phyloP scores from a whole-genome alignment of 2,888 invertebrate species.

The Dorcus hopei region DNA sequence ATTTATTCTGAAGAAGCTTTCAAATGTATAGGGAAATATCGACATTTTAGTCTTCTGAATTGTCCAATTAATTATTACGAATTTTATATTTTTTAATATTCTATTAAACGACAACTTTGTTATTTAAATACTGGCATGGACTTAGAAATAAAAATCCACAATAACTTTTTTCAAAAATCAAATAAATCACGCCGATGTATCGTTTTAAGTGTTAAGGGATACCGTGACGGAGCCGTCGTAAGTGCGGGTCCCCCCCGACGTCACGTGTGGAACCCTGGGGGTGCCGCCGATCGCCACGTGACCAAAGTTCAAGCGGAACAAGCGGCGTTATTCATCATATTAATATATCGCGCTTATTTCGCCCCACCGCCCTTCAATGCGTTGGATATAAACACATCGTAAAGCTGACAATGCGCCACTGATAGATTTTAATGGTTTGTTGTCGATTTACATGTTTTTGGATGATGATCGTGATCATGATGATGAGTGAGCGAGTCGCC shows the following conservation, averaged over 20 bases:
- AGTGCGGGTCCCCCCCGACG: not conserved
- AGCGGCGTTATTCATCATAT: constrained; percentile 18
- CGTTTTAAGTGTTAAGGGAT: too few relatives aligned
- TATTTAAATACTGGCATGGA: too few relatives aligned
- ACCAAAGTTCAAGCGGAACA: constrained; percentile 19
- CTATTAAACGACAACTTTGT: too few relatives aligned
- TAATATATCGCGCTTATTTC: constrained; percentile 35
- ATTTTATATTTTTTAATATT: too few relatives aligned
- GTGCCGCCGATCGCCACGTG: constrained; percentile 19
- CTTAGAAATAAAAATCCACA: too few relatives aligned
- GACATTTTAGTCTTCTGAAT: too few relatives aligned
- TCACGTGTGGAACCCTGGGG: constrained; percentile 18
- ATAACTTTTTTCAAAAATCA: too few relatives aligned
- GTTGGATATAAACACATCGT: not conserved
- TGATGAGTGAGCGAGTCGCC: too few relatives aligned
- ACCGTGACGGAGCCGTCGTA: not conserved
- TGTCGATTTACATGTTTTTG: not conserved
- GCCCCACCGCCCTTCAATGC: constrained; percentile 31
- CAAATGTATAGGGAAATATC: too few relatives aligned
- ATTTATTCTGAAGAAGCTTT: too few relatives aligned
- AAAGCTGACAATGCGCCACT: not conserved
- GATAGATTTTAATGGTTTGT: not conserved
- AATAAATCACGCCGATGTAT: too few relatives aligned
- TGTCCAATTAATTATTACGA: too few relatives aligned
- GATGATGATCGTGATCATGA: not conserved